Evolutionary conservation across 1,140 invertebrate genomes (phyloP).

Genomic region (Drosophila bipectinata): DNA sequence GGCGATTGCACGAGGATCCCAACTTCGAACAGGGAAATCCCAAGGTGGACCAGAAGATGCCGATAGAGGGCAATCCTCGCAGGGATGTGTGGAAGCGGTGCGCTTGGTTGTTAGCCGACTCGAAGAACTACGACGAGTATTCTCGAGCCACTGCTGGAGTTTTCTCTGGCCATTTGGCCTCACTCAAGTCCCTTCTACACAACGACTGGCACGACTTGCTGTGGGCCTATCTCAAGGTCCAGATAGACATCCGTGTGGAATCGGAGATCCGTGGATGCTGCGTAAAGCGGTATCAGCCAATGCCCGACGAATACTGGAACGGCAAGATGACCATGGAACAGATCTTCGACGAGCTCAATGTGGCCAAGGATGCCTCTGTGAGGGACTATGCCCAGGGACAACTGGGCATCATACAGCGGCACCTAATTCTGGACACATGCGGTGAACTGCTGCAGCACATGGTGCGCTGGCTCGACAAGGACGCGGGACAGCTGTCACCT

Average conservation of each 20-base stretch:
- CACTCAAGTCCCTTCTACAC: constrained; percentile 89
- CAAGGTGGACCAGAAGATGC: constrained; percentile 81
- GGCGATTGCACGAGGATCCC: constrained; percentile 93
- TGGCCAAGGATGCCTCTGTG: constrained; percentile 85
- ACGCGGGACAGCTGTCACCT: constrained; percentile 84
- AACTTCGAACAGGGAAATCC: constrained; percentile 86
- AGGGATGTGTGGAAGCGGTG: constrained; percentile 96
- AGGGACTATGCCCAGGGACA: constrained; percentile 85
- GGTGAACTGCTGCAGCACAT: constrained; percentile 87
- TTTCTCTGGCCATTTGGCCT: constrained; percentile 92
- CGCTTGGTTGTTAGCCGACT: constrained; percentile 89
- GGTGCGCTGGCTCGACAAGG: constrained; percentile 84
- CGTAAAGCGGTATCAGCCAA: constrained; percentile 85
- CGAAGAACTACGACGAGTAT: constrained; percentile 85
- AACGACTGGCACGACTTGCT: constrained; percentile 94
- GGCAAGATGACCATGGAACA: constrained; percentile 89
- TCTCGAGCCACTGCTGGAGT: constrained; percentile 90
- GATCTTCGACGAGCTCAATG: constrained; percentile 88
- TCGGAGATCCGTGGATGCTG: constrained; percentile 85
- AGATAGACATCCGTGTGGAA: constrained; percentile 94
- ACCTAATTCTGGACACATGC: constrained; percentile 90
- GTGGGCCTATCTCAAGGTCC: constrained; percentile 93
- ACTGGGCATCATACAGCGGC: constrained; percentile 90
- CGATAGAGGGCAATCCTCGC: constrained; percentile 93
- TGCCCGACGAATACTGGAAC: constrained; percentile 92